These are phyloP conservation scores for Chunga burmeisteri DNA, from an alignment of 2,113 vertebrate genomes.

Conservation along the genomic window DNA sequence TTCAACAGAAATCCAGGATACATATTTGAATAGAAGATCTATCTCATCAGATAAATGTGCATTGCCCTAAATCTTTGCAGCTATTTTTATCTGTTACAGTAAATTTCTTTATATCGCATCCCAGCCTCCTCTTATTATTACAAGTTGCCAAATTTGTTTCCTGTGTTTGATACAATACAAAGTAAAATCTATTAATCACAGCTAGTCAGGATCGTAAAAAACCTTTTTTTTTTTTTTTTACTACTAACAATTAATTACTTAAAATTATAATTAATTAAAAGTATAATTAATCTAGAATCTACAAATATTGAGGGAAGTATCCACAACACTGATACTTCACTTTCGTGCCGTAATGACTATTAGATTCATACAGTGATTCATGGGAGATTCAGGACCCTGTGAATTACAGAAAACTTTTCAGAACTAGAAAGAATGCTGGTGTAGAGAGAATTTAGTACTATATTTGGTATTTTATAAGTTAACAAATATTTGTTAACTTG, in stretches of 20 bases:
- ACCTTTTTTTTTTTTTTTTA: background rate
- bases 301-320: background rate
- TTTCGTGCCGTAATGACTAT: background rate
- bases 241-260: background rate
- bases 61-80: background rate
- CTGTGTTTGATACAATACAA: background rate
- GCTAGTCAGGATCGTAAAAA: background rate
- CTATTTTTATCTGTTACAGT: background rate
- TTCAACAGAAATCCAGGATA: background rate
- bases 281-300: background rate
- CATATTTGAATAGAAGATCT: background rate
- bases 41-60: background rate
- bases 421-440: background rate
- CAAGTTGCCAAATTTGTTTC: background rate
- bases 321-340: background rate
- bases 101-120: background rate
- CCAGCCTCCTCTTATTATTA: background rate
- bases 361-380: background rate
- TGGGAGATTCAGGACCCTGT: background rate
- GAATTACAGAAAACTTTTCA: background rate
- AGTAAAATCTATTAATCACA: background rate
- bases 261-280: background rate
- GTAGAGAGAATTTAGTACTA: background rate
- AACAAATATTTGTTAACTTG: background rate
- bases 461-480: background rate